A percentile compares a stretch with the other conserved stretches of the same genome.
Conservation (phyloP, 1,140 invertebrate species). For the Tetramorium alpestre region DNA sequence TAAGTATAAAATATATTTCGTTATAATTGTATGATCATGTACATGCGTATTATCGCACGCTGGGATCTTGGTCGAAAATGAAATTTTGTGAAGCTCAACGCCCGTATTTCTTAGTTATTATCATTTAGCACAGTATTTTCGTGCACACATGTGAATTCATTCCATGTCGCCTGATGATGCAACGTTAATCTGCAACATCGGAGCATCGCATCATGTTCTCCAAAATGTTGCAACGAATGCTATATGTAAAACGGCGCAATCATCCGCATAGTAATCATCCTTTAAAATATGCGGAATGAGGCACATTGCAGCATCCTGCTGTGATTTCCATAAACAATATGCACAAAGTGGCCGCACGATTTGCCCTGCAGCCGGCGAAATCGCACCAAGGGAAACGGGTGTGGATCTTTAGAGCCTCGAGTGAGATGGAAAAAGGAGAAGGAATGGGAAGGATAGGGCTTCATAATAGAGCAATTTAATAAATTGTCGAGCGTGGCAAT, state of each 20-base stretch:
- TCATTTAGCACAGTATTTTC: background rate
- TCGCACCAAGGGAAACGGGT: background rate
- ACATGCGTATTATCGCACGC: background rate
- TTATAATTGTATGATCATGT: background rate
- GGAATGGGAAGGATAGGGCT: background rate
- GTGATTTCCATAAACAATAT: slow-evolving; percentile 80
- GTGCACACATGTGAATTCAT: background rate
- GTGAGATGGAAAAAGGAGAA: background rate
- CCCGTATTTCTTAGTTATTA: background rate
- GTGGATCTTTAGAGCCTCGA: background rate
- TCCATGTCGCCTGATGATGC: background rate
- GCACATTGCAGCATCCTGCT: slow-evolving; percentile 43
- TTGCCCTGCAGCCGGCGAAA: slow-evolving; percentile 52
- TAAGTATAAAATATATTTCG: background rate
- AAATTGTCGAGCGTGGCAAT: slow-evolving; percentile 78
- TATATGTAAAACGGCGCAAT: slow-evolving; percentile 12
- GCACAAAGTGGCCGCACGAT: slow-evolving; percentile 46
- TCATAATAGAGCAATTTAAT: slow-evolving; percentile 81
- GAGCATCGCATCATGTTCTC: background rate
- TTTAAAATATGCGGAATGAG: slow-evolving; percentile 71
- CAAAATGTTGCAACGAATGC: background rate
- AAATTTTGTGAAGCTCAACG: background rate
- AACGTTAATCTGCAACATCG: background rate
- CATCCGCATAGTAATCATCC: slow-evolving; percentile 61
- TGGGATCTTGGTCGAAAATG: background rate